A percentile compares a stretch with the other conserved stretches of the same genome.
Conservation (phyloP, 2,888 invertebrate species). For the Drosophila mayaguana region DNA sequence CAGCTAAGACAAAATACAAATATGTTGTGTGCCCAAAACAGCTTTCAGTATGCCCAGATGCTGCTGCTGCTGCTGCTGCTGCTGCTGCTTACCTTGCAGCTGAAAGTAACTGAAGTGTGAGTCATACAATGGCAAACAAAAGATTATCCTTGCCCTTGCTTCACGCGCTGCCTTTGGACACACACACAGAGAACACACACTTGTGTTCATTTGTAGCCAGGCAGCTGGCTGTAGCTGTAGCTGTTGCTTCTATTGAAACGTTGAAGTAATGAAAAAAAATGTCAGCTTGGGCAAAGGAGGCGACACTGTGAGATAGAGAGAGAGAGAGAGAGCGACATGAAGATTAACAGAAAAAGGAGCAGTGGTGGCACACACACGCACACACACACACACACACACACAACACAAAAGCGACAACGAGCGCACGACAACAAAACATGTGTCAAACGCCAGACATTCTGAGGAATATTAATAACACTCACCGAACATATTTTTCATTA, state of each 20-base stretch:
- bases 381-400: neutral
- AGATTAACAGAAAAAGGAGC: constrained; percentile 22
- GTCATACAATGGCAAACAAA: constrained; percentile 70
- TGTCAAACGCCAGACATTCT: constrained; percentile 79
- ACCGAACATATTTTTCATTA: constrained; percentile 78
- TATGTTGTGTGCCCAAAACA: constrained; percentile 50
- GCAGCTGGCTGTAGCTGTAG: constrained; percentile 43
- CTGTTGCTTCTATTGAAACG: constrained; percentile 72
- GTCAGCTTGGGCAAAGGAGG: constrained; percentile 62
- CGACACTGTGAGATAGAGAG: neutral
- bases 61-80: constrained; percentile 15
- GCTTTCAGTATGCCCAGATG: constrained; percentile 21
- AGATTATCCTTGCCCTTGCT: constrained; percentile 79
- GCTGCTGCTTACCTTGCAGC: constrained; percentile 53
- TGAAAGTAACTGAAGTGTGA: constrained; percentile 48
- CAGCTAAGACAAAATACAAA: constrained; percentile 52
- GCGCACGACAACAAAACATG: constrained; percentile 74
- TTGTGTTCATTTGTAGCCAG: constrained; percentile 34
- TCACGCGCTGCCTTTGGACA: constrained; percentile 53
- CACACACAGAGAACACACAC: constrained; percentile 42
- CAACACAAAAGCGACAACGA: constrained; percentile 46
- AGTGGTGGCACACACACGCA: constrained; percentile 7
- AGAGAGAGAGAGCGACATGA: constrained; percentile 15
- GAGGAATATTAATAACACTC: constrained; percentile 81
- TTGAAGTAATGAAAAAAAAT: constrained; percentile 79